Evolutionary conservation across 2,113 vertebrate species (phyloP).

Genomic region (Tenrec ecaudatus): DNA sequence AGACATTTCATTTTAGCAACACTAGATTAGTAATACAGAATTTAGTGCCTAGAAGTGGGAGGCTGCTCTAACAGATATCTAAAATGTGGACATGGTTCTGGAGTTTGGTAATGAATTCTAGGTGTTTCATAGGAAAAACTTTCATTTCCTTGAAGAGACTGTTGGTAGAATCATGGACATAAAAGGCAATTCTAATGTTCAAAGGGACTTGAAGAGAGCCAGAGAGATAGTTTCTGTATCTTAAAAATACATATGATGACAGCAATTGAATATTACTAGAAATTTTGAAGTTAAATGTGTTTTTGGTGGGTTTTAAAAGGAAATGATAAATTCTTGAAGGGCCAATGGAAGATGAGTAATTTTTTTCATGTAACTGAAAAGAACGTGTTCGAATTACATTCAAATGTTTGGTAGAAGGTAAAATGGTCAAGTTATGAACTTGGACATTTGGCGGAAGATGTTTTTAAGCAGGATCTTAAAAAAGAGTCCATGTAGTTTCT

Average conservation of each 20-base stretch:
- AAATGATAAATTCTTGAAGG: not conserved
- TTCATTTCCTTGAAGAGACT: not conserved
- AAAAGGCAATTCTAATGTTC: not conserved
- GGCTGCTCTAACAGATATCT: not conserved
- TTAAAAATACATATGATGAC: not conserved
- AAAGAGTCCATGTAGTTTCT: not conserved
- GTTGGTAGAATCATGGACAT: not conserved
- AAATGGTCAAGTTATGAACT: not conserved
- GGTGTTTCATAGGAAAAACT: no score
- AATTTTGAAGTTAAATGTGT: not conserved
- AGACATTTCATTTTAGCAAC: not conserved
- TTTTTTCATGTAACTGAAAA: not conserved
- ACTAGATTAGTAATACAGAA: not conserved
- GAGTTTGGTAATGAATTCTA: not conserved
- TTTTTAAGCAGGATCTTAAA: not conserved
- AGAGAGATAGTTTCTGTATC: not conserved
- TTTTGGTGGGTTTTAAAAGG: not conserved
- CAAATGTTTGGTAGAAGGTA: not conserved
- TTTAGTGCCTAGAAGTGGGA: not conserved
- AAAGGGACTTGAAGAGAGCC: not conserved
- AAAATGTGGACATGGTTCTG: not conserved
- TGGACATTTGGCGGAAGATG: not conserved
- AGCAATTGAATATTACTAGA: not conserved
- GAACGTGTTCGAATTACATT: not conserved
- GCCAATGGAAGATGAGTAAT: not conserved